A percentile compares a stretch with the other conserved stretches of the same genome.
Conservation (phyloP, 2,113 vertebrate species). For the Onychostruthus taczanowskii region DNA sequence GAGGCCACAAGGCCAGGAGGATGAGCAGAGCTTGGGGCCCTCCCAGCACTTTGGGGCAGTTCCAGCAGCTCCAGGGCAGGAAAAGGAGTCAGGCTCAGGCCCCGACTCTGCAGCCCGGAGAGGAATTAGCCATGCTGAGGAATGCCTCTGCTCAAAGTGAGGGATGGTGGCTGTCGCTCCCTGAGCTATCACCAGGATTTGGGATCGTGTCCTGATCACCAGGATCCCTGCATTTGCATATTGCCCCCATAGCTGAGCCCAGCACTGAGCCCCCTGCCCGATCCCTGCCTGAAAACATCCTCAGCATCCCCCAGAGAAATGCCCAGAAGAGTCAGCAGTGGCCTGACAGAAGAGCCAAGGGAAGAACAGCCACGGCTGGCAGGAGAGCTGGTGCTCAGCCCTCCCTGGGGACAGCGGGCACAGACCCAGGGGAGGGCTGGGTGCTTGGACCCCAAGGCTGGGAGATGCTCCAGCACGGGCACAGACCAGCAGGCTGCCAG, state of each 20-base stretch:
- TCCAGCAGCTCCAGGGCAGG: accelerated
- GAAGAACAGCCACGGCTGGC: accelerated
- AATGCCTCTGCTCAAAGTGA: accelerated
- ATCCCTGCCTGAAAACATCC: neutral
- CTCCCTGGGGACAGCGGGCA: neutral
- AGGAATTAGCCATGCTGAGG: neutral
- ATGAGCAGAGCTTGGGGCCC: neutral
- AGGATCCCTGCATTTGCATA: accelerated
- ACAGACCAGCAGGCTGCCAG: neutral
- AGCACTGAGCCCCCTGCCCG: neutral
- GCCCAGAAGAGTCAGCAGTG: accelerated
- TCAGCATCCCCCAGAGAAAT: neutral
- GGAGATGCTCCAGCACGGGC: neutral
- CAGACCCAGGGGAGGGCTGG: neutral
- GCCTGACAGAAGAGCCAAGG: accelerated
- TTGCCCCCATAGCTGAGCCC: accelerated
- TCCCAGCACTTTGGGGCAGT: neutral
- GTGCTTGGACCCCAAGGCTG: neutral
- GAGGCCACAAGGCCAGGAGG: accelerated
- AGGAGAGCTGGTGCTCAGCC: neutral
- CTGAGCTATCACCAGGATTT: neutral
- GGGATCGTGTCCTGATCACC: neutral
- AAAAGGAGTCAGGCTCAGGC: neutral
- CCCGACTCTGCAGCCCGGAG: accelerated
- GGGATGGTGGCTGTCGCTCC: neutral